phyloP scores from a whole-genome alignment of 1,140 invertebrate genomes.

The Penaeus vannamei region DNA sequence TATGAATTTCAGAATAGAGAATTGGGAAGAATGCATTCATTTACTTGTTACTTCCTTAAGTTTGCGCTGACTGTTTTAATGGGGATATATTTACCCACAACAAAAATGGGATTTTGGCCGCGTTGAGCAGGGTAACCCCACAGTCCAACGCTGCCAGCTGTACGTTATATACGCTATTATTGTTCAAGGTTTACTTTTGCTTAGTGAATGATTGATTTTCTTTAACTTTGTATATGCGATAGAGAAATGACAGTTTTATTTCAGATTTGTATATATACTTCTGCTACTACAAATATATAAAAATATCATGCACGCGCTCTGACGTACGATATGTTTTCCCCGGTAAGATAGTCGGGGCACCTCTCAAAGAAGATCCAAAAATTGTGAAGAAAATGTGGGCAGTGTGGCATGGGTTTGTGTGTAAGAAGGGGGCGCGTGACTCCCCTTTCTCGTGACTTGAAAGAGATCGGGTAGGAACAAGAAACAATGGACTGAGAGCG shows the following conservation, averaged over 20 bases:
- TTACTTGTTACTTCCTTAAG: too few species aligned
- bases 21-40: too few species aligned
- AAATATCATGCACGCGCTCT: neutral
- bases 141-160: slow-evolving; percentile 3
- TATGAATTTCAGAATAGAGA: too few species aligned
- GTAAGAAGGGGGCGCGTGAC: slow-evolving; percentile 34
- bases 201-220: too few species aligned
- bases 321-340: slow-evolving; percentile 32
- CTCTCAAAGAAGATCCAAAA: slow-evolving; percentile 52
- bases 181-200: too few species aligned
- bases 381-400: slow-evolving; percentile 54
- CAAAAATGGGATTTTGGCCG: neutral
- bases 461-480: slow-evolving; percentile 10
- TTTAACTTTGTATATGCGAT: too few species aligned
- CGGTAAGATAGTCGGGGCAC: slow-evolving; percentile 17
- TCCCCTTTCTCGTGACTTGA: slow-evolving; percentile 30
- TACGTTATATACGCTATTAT: neutral
- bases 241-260: too few species aligned
- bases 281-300: neutral
- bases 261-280: too few species aligned
- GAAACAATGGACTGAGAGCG: neutral
- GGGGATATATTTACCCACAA: too few species aligned
- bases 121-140: slow-evolving; percentile 7
- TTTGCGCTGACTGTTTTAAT: too few species aligned
- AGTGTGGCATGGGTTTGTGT: slow-evolving; percentile 58